Evolutionary conservation across 2,113 vertebrate genomes (phyloP), one percentile per base, ranked within the genome.

Genomic region (Ctenodactylus gundi): DNA sequence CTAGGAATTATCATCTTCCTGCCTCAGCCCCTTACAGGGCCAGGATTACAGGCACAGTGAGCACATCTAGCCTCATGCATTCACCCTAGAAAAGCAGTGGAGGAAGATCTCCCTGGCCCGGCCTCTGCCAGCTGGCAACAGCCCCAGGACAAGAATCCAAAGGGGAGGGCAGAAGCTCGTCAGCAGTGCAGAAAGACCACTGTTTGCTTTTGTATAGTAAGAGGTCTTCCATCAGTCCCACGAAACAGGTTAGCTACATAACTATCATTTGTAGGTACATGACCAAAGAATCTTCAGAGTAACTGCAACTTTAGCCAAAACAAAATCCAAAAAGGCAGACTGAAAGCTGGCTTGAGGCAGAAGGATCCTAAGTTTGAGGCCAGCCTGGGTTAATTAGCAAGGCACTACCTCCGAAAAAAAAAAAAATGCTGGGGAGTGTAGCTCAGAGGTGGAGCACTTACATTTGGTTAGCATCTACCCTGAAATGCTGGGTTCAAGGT

Each of bases 281-380:
- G 15, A 68, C 65, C 73, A 51, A 51, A 64, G 25, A 39, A 72
- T 60, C 64, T 11, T 34, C 17, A 75, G 41, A 44, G 23, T 57
- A 85, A 68, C 67, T 85, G 78, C 49, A 75, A 90, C 39, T 85
- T 39, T 39, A 89, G 2, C 70, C 70, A 81, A 76, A 90, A 90
- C 34, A 55, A 55, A 36, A 44, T 21, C 20, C 67, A 85, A n/a
- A 39, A 65, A 20, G 15, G 27, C 72, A 34, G 51, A 27, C 72
- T 20, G 29, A 75, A 75, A 75, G 46, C 41, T 18, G 39, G 46
- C 46, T 75, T 49, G 51, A 75, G 2, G 29, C 29, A 75, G 46
- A 46, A 75, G 13, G 44, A 51, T 51, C 34, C 34, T 29, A 75
- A 49, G 44, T 75, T 34, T 29, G 34, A 51, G 17, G 72, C 72